Evolutionary conservation across 2,888 invertebrate species (phyloP).

Genomic region (Caenorhabditis sinica): DNA sequence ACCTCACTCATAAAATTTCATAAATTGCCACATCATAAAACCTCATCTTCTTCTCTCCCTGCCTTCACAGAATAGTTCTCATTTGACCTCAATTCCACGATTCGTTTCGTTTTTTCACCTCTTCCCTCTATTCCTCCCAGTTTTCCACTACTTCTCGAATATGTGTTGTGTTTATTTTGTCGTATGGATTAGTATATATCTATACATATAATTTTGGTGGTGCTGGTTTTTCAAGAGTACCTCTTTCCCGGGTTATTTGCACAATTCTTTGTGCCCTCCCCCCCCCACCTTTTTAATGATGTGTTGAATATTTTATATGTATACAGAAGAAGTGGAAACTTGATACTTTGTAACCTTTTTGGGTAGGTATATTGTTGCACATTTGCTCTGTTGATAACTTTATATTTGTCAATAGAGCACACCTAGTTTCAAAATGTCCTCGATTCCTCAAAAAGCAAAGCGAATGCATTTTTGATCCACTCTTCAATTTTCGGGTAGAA

Average conservation of each 20-base stretch:
- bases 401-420: neutral
- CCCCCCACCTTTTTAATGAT: conserved; percentile 2
- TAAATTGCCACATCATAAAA: conserved; percentile 46
- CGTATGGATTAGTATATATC: conserved; percentile 4
- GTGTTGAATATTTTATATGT: conserved; percentile 37
- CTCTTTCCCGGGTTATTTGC: conserved; percentile 8
- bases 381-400: neutral
- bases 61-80: neutral
- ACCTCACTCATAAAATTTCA: neutral
- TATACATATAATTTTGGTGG: conserved; percentile 10
- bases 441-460: too few relatives aligned
- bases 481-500: neutral
- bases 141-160: neutral
- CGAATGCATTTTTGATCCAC: neutral
- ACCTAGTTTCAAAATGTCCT: too few relatives aligned
- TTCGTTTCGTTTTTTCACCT: conserved; percentile 5
- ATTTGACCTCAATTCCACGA: conserved; percentile 42
- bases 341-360: conserved; percentile 19
- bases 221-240: neutral
- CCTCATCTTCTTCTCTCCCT: neutral
- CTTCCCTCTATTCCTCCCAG: neutral
- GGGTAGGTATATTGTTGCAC: neutral
- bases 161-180: conserved; percentile 32
- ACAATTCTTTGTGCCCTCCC: conserved; percentile 13
- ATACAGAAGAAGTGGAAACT: neutral